A percentile compares a stretch with the other conserved stretches of the same genome.
These are phyloP conservation scores for Muscicapa adusta DNA, from an alignment of 2,113 vertebrate genomes.

Conservation along the genomic window DNA sequence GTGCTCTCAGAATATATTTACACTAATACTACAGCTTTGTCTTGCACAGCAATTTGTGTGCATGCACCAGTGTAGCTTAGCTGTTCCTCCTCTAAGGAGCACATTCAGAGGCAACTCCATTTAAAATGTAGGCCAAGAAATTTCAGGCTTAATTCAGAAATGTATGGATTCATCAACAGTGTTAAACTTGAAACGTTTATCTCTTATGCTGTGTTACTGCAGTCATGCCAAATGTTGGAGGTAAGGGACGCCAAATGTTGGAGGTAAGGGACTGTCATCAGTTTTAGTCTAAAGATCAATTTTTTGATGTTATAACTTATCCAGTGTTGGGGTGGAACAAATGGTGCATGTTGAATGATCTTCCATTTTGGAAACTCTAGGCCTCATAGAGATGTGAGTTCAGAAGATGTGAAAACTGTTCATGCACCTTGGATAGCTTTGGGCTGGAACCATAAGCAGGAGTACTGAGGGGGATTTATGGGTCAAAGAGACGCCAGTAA, in stretches of 20 bases:
- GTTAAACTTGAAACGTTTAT: neutral
- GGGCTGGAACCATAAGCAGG: neutral
- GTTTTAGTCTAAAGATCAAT: neutral
- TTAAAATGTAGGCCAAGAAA: constrained; percentile 42
- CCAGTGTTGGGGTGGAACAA: neutral
- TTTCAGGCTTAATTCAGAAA: constrained; percentile 48
- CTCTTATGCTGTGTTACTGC: neutral
- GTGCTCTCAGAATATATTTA: neutral
- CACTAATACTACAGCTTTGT: neutral
- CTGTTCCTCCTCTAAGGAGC: neutral
- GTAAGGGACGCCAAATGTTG: constrained; percentile 4
- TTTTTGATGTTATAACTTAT: constrained; percentile 21
- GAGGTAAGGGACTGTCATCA: constrained; percentile 27
- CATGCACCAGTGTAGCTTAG: neutral
- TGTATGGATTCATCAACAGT: constrained; percentile 9
- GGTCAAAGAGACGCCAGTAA: neutral
- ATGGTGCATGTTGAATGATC: neutral
- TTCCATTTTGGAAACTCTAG: neutral
- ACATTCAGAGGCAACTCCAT: constrained; percentile 20
- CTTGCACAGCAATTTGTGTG: neutral
- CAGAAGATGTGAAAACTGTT: neutral
- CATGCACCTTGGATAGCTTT: neutral
- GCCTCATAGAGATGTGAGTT: neutral
- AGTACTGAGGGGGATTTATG: neutral
- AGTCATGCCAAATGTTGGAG: neutral